A percentile compares a stretch with the other conserved stretches of the same genome.
Evolutionary conservation across 2,888 invertebrate genomes (phyloP).

Genomic region (Agrenia bidenticulata): DNA sequence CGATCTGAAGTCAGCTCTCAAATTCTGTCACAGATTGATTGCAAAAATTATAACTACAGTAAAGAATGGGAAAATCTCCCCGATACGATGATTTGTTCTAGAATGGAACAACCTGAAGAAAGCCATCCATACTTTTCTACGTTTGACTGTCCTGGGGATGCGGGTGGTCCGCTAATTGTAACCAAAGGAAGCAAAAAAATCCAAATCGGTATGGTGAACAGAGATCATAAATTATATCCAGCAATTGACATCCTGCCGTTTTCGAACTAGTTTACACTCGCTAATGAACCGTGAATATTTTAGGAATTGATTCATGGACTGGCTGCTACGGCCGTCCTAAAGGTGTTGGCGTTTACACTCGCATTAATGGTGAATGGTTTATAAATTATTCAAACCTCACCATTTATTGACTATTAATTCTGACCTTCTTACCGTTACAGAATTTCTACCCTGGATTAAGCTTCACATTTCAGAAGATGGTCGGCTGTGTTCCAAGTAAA

Average conservation of each 20-base stretch:
- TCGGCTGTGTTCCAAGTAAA: constrained; percentile 41
- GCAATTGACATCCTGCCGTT: too few relatives aligned
- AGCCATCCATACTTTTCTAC: constrained; percentile 37
- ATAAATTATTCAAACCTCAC: background rate
- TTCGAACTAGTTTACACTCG: too few relatives aligned
- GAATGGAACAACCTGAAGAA: constrained; percentile 23
- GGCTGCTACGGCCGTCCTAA: constrained; percentile 46
- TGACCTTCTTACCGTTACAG: too few relatives aligned
- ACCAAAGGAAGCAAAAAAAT: constrained; percentile 32
- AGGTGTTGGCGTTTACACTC: constrained; percentile 45
- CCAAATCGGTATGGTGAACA: constrained; percentile 39
- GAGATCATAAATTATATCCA: too few relatives aligned
- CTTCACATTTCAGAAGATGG: constrained; percentile 47
- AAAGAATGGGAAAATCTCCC: constrained; percentile 44
- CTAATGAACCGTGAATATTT: background rate
- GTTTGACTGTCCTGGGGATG: constrained; percentile 48
- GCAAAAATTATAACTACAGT: constrained; percentile 33
- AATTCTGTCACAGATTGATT: constrained; percentile 38
- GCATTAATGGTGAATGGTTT: constrained; percentile 30
- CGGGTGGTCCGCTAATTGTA: constrained; percentile 39
- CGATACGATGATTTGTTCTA: constrained; percentile 42
- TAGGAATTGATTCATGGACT: constrained; percentile 46
- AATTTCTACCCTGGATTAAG: constrained; percentile 46
- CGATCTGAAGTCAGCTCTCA: constrained; percentile 38
- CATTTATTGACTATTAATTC: background rate